Percentiles rank a stretch among this genome's conserved stretches.
Conservation (phyloP, 2,113 vertebrate genomes). For the Oreochromis tanganicae region DNA sequence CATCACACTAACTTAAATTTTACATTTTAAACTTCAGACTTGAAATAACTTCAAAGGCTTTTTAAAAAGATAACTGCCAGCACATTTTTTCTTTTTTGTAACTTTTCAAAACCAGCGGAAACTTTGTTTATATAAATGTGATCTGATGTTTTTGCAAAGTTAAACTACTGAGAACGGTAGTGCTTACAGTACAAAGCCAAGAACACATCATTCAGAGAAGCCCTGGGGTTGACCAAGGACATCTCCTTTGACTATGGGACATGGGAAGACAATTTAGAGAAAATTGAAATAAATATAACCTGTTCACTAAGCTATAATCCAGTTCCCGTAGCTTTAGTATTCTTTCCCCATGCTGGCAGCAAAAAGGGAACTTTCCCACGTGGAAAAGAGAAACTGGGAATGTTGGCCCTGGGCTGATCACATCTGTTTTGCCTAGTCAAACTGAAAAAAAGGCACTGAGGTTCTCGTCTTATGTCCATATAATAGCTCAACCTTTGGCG, state of each 20-base stretch:
- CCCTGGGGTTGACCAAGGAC: constrained; percentile 32
- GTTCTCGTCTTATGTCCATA: constrained; percentile 18
- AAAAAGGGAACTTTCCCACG: constrained; percentile 64
- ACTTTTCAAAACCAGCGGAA: not conserved
- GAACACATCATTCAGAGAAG: not conserved
- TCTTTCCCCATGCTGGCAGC: constrained; percentile 56
- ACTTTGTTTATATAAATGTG: not conserved
- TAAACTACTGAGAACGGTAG: not conserved
- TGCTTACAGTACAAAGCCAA: not conserved
- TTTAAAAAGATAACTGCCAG: not conserved
- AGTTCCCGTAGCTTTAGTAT: constrained; percentile 37
- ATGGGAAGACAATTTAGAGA: not conserved
- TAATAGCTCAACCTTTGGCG: not conserved
- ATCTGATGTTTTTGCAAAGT: not conserved
- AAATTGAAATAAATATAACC: constrained; percentile 51
- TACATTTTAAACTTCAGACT: not conserved
- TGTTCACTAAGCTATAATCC: constrained; percentile 65
- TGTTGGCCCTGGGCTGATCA: constrained; percentile 56
- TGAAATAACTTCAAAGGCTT: not conserved
- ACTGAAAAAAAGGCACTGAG: not conserved
- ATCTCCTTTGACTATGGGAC: constrained; percentile 49
- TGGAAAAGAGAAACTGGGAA: constrained; percentile 68
- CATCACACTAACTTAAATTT: not conserved
- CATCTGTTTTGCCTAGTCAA: constrained; percentile 70
- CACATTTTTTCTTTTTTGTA: not conserved